A percentile compares a stretch with the other conserved stretches of the same genome.
phyloP scores from a whole-genome alignment of 2,888 invertebrate genomes.

The Actias luna region DNA sequence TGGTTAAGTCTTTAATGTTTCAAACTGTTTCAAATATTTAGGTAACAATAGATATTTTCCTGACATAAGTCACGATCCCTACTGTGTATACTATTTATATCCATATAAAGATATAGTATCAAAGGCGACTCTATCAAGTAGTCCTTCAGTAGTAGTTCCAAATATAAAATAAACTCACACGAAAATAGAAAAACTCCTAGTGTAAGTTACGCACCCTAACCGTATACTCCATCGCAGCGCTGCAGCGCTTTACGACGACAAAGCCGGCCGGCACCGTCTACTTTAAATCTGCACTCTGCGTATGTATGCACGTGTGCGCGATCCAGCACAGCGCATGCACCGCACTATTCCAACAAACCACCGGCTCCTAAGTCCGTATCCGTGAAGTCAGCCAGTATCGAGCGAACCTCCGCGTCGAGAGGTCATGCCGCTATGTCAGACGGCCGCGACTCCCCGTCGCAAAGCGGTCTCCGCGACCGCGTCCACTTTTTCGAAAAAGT shows the following conservation, averaged over 20 bases:
- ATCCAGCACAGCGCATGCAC: constrained; percentile 57
- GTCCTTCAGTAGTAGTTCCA: background rate
- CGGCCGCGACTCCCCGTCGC: constrained; percentile 78
- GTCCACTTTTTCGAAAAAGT: constrained; percentile 91
- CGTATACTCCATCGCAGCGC: too few relatives aligned
- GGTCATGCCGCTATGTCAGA: constrained; percentile 79
- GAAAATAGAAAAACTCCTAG: constrained; percentile 24
- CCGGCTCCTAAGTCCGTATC: constrained; percentile 16
- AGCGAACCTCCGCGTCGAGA: constrained; percentile 72
- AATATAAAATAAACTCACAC: constrained; percentile 4
- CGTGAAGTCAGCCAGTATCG: constrained; percentile 62
- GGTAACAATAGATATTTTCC: too few relatives aligned
- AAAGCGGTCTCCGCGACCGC: constrained; percentile 84
- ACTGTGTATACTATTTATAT: too few relatives aligned
- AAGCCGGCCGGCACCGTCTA: constrained; percentile 14
- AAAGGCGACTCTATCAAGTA: background rate
- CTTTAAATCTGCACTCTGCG: background rate
- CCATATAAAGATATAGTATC: background rate
- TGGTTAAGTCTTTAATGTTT: too few relatives aligned
- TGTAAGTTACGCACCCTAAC: constrained; percentile 30
- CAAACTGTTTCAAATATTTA: too few relatives aligned
- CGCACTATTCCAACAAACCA: constrained; percentile 37
- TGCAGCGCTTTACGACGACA: too few relatives aligned
- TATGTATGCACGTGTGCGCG: constrained; percentile 40
- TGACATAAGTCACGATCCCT: too few relatives aligned